Evolutionary conservation across 2,113 vertebrate species (phyloP), one percentile per base, ranked within the genome.

Genomic region (Gavia stellata): DNA sequence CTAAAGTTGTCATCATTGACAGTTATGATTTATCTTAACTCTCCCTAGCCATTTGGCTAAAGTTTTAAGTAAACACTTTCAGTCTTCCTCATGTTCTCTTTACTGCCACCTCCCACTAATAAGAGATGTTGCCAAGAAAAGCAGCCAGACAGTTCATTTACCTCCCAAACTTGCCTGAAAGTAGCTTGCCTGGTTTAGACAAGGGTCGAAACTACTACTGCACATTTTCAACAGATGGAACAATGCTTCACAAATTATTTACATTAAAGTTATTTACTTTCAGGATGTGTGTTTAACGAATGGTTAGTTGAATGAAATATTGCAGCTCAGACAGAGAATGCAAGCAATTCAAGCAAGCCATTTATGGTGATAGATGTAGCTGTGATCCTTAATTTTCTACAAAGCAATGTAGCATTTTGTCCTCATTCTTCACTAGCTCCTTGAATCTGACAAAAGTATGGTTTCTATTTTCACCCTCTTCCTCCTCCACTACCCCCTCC

Each of bases 11-110:
- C 97, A 97, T 97, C 96, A 97, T 97, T 98, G 97, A 98, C 97
- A 97, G 97, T 95, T 97, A 94, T 98, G 98, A 98, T 98, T 98
- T 98, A 98, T 98, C 96, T 93, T 94, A 97, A 97, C 94, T 94
- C 95, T 97, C 97, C 95, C 96, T 98, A 96, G 97, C 97, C 96
- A 97, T 98, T 98, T 98, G 98, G 98, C 97, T 97, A 97, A 95
- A 97, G 97, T 97, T 98, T 98, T 98, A 98, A 97, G 96, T 98
- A 98, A 98, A 98, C 97, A 98, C 92, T 97, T 98, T 98, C 97
- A 94, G 95, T 97, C 97, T 97, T 98, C 95, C 97, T 98, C 91
- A 96, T 97, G 97, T 98, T 98, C 96, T 97, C 96, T 96, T 97
- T 97, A 97, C 96, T 97, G 97, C 97, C 97, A 97, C 97, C 97